Base-by-base conservation (phyloP, 2,888 invertebrate species). In the Carterocephalus palaemon region DNA sequence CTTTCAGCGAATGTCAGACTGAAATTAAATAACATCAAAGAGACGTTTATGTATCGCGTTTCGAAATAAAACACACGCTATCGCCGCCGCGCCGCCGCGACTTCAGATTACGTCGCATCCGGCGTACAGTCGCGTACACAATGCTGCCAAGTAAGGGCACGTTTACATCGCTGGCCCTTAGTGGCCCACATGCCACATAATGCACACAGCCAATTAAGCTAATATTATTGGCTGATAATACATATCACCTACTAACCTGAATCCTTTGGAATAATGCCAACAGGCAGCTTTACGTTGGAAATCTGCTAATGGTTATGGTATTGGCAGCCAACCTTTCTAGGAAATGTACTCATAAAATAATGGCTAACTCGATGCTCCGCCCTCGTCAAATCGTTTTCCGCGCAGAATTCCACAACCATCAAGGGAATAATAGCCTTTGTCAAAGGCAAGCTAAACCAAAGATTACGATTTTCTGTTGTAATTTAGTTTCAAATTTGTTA, bases 1-100 rank as follows among this genome's bases (percentile, higher is more conserved):
- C 59, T 53, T 59, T 64, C 60, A 57, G 54, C 56, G 58, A 70
- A 72, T 69, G 71, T 71, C 66, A 67, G 68, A 67, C 62, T 54
- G 64, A 66, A 70, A 66, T 64, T 62, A 58, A 66, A 57, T 53
- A 60, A 68, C 67, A 71, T 79, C 75, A 78, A 77, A 78, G 75
- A 56, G 58, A 58, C 62, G 62, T 61, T 69, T 69, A 61, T 67
- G 64, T 68, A 70, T 71, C 72, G 56, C 54, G 60, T 71, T 70
- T 64, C 68, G 60, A 67, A 67, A 67, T 68, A 63, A 70, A 69
- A 69, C 65, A 59, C 52, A 56, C 60, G 57, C 60, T 54, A 52
- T 49, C 49, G 48, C 51, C 49, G 48, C 51, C 41, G 47, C 46
- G 31, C 51, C 37, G 22, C 36, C 10, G 36, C 12, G n/a, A 48